These are phyloP conservation scores for Eueides isabella DNA, from an alignment of 1,140 invertebrate species.

Conservation along the genomic window DNA sequence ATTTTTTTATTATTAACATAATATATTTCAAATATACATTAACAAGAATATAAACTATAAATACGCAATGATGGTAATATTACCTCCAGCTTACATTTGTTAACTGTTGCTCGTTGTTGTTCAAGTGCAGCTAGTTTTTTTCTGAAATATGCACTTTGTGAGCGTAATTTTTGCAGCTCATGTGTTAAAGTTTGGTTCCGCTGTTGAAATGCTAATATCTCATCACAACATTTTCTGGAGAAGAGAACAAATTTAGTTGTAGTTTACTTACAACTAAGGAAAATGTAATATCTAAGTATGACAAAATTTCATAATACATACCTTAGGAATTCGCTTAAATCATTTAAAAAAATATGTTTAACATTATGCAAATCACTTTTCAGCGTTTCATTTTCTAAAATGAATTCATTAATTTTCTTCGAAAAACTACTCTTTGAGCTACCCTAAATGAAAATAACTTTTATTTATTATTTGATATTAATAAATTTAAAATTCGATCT, in stretches of 20 bases:
- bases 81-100: constrained; percentile 60
- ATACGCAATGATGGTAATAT: neutral
- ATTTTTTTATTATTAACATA: neutral
- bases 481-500: neutral
- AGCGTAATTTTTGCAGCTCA: constrained; percentile 56
- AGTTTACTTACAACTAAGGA: neutral
- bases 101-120: constrained; percentile 45
- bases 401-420: constrained; percentile 69
- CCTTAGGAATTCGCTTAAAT: constrained; percentile 58
- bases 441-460: constrained; percentile 45
- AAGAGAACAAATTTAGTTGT: neutral
- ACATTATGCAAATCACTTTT: constrained; percentile 48
- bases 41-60: no score
- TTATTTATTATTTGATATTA: neutral
- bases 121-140: constrained; percentile 60
- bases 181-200: constrained; percentile 56
- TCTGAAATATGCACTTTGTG: constrained; percentile 56
- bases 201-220: constrained; percentile 54
- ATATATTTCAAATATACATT: neutral
- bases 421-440: constrained; percentile 49
- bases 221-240: constrained; percentile 60
- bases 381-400: constrained; percentile 65
- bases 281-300: neutral
- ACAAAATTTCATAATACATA: constrained; percentile 29
- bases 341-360: constrained; percentile 58